Evolutionary conservation across 2,888 invertebrate species (phyloP).

Genomic region (Dynastes maya): DNA sequence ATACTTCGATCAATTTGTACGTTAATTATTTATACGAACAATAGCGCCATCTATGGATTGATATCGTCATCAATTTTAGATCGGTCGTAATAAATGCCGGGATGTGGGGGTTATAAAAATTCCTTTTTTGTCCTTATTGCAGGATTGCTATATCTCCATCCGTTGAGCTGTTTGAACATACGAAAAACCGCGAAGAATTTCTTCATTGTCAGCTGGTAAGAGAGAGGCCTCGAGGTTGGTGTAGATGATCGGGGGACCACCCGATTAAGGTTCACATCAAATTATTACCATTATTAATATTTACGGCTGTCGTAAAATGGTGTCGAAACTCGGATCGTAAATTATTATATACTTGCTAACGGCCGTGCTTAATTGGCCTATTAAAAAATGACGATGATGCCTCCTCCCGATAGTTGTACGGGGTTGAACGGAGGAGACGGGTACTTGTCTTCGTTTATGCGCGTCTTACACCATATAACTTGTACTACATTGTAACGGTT

Average conservation of each 20-base stretch:
- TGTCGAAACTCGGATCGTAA: constrained; percentile 44
- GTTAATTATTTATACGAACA: constrained; percentile 20
- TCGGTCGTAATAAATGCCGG: neutral
- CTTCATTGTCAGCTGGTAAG: neutral
- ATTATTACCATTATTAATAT: constrained; percentile 44
- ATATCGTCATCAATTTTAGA: constrained; percentile 13
- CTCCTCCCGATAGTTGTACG: neutral
- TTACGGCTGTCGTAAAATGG: constrained; percentile 41
- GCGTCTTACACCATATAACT: no score
- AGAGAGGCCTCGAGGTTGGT: neutral
- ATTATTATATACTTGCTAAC: constrained; percentile 49
- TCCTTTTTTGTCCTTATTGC: neutral
- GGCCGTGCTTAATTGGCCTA: constrained; percentile 50
- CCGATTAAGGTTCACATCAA: constrained; percentile 24
- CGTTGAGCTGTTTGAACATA: neutral
- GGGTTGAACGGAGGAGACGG: neutral
- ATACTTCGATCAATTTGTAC: constrained; percentile 30
- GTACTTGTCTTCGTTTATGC: neutral
- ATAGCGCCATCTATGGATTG: constrained; percentile 25
- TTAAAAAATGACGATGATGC: constrained; percentile 42
- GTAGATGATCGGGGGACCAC: constrained; percentile 1
- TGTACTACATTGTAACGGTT: no score
- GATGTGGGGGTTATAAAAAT: neutral
- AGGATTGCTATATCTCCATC: neutral
- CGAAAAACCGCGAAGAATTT: neutral